These are phyloP conservation scores for Torymus tubicola DNA, from an alignment of 2,888 invertebrate species.

Conservation along the genomic window DNA sequence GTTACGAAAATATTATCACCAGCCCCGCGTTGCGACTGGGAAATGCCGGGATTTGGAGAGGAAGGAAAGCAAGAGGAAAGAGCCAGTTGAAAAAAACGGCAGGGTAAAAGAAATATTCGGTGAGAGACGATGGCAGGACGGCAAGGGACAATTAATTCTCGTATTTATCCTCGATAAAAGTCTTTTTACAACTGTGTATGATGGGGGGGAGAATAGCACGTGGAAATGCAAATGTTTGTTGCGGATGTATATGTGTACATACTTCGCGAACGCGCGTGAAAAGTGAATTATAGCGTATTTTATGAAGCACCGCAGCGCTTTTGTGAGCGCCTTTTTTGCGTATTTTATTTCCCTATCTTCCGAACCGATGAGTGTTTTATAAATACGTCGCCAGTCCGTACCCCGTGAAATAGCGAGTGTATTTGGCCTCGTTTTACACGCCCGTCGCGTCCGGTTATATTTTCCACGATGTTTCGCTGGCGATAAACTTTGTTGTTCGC, in stretches of 20 bases:
- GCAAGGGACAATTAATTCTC: conserved; percentile 25
- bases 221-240: conserved; percentile 15
- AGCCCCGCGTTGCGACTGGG: background rate
- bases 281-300: conserved; percentile 32
- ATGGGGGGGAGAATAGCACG: background rate
- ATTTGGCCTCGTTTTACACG: no score
- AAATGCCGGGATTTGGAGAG: background rate
- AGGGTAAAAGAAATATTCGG: background rate
- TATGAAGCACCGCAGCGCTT: background rate
- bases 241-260: background rate
- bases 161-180: conserved; percentile 27
- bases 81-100: background rate
- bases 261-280: background rate
- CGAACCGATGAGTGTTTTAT: background rate
- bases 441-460: no score
- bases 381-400: background rate
- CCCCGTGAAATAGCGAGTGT: no score
- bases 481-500: no score
- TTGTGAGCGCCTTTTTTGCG: background rate
- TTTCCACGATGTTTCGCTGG: no score
- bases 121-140: background rate
- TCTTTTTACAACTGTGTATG: background rate
- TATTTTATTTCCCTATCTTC: background rate
- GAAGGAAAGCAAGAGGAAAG: background rate
- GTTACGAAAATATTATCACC: conserved; percentile 31